Evolutionary conservation across 2,113 vertebrate species (phyloP), one percentile per base, ranked within the genome.

Genomic region (Chiloscyllium plagiosum): DNA sequence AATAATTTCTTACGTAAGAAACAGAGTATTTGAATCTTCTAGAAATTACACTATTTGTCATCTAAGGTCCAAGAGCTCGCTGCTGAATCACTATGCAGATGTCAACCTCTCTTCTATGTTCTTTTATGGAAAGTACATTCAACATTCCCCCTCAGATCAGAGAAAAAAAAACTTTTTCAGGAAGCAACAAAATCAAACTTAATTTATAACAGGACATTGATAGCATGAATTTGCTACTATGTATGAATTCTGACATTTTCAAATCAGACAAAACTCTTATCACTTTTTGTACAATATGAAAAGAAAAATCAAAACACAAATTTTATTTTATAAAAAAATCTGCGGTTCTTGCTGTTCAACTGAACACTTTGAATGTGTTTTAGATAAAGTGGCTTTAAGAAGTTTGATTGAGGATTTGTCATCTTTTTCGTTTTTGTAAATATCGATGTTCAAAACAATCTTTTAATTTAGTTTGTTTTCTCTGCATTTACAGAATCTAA

Each of bases 301-400:
- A 97, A 96, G 96, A 97, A 97, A 98, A 98, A 98, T 97, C 98
- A 97, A 98, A 98, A 99, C 98, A 96, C 97, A 98, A 98, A 99
- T 99, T 99, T 99, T 99, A 99, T 99, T 99, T 99, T 99, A 97
- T 99, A 99, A 97, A 95, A 95, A 61, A 96, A 95, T 96, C 97
- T 97, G 94, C 96, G 96, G 98, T 97, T 98, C 97, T 98, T 98
- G 98, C 98, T 98, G 98, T 98, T 98, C 98, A 98, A 97, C 98
- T 98, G 98, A 97, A 97, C 97, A 97, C 97, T 98, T 98, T 98
- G 98, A 98, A 97, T 98, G 97, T 98, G 89, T 98, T 98, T 98
- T 98, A 98, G 98, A 98, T 97, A 97, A 98, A 98, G 98, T 98
- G 98, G 99, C 99, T 99, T 99, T 98, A 99, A 99, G 98, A 98